Evolutionary conservation across 2,113 vertebrate genomes (phyloP), one percentile per base, ranked within the genome.

Genomic region (Ammospiza nelsoni): DNA sequence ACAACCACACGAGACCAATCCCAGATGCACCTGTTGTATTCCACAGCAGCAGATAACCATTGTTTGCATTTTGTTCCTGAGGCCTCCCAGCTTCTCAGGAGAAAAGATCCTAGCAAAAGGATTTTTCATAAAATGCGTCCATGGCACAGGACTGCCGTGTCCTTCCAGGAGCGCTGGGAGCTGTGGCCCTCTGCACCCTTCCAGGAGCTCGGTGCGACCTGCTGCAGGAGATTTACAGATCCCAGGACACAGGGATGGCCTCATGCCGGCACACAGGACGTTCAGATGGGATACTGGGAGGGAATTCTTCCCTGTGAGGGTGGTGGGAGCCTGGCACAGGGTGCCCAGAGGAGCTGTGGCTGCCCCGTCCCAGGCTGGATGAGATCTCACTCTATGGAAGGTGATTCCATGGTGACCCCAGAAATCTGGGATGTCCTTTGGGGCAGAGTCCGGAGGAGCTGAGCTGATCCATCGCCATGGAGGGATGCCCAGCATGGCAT

Each of bases 241-340:
- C 16, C 16, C 59, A 62, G 35, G 35, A 39, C 59, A 39, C 35
- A 5, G 29, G 66, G 23, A 41, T 11, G 44, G 52, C 35, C 46
- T 35, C 35, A 0, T 1, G 0, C 5, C 25, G 62, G 1, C 37
- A 18, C 59, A 66, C 9, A 12, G 9, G 4, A 18, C 16, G 16
- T 5, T 22, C 5, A 2, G 31, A 1, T 52, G 44, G 37, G 46
- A 33, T 17, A 0, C 0, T 15, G 27, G 44, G 37, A 31, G 18
- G 54, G 21, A 77, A 37, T 59, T 27, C 0, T 11, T 18, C 25
- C 13, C 35, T 44, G 23, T 0, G 22, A 27, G 37, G 18, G 13
- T 6, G 20, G 13, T 39, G 25, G 20, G 24, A 41, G 15, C 48
- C 46, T 17, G 57, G 58, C 43, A n/a, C 41, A 57, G 35, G n/a